Conservation (phyloP, 2,888 invertebrate species). For the Abrostola tripartita region DNA sequence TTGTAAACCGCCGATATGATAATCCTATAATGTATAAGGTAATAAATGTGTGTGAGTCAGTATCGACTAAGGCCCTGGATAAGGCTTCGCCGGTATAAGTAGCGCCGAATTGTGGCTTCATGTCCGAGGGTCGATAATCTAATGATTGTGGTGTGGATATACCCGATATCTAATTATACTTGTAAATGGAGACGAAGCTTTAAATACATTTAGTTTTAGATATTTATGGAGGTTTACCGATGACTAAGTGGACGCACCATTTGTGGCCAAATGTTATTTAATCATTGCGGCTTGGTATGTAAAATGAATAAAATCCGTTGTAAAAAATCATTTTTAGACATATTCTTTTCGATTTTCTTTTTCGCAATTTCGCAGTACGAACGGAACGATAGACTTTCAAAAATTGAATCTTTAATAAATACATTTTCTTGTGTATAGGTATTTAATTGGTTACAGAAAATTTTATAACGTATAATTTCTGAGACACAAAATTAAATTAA, state of each 20-base stretch:
- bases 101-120: conserved; percentile 82
- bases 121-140: conserved; percentile 65
- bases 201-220: conserved; percentile 36
- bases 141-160: conserved; percentile 54
- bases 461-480: too few species aligned
- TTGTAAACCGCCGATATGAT: conserved; percentile 46
- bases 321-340: background rate
- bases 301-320: background rate
- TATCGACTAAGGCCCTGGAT: conserved; percentile 69
- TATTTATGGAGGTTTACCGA: conserved; percentile 26
- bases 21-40: conserved; percentile 58
- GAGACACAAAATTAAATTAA: too few species aligned
- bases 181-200: conserved; percentile 51
- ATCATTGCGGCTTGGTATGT: conserved; percentile 3
- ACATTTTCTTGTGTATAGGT: background rate
- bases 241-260: conserved; percentile 10
- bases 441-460: background rate
- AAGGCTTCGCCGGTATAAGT: conserved; percentile 80
- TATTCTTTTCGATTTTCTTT: background rate
- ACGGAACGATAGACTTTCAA: too few species aligned
- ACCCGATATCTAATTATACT: conserved; percentile 57
- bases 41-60: conserved; percentile 70
- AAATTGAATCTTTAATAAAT: too few species aligned
- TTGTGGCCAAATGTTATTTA: background rate
- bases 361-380: too few species aligned